These are phyloP conservation scores for Silurus meridionalis DNA, from an alignment of 2,113 vertebrate genomes.

Conservation along the genomic window DNA sequence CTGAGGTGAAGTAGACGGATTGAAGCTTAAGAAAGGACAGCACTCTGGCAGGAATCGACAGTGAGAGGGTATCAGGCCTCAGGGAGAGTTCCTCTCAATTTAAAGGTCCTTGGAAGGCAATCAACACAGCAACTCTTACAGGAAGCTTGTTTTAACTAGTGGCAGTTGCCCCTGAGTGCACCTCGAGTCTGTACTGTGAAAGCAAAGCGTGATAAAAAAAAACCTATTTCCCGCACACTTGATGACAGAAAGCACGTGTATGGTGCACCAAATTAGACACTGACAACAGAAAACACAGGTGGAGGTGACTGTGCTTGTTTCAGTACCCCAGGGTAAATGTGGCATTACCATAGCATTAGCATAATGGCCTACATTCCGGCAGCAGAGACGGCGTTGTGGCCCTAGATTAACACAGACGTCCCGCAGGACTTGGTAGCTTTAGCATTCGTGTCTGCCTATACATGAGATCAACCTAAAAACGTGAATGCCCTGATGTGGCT, in stretches of 20 bases:
- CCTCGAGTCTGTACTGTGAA: conserved; percentile 7
- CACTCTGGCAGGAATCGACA: conserved; percentile 36
- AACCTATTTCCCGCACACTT: background rate
- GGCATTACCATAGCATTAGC: conserved; percentile 39
- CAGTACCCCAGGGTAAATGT: conserved; percentile 13
- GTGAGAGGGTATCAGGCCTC: conserved; percentile 33
- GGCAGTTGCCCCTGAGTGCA: conserved; percentile 21
- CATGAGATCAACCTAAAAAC: background rate
- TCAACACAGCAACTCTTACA: conserved; percentile 44
- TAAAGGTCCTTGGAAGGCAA: conserved; percentile 44
- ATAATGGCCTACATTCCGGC: conserved; percentile 38
- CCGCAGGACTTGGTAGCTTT: conserved; percentile 36
- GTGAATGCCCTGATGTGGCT: background rate
- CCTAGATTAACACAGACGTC: conserved; percentile 37
- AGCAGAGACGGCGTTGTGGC: conserved; percentile 9
- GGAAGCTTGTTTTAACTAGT: conserved; percentile 50
- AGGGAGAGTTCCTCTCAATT: conserved; percentile 49
- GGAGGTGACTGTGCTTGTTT: conserved; percentile 36
- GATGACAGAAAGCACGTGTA: background rate
- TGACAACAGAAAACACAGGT: background rate
- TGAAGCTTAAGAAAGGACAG: conserved; percentile 45
- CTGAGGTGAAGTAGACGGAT: conserved; percentile 52
- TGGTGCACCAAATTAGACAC: background rate
- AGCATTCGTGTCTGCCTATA: conserved; percentile 26
- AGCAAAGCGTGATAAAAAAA: conserved; percentile 23